phyloP scores from a whole-genome alignment of 2,797 vertebrate genomes.

The Notolabrus celidotus region DNA sequence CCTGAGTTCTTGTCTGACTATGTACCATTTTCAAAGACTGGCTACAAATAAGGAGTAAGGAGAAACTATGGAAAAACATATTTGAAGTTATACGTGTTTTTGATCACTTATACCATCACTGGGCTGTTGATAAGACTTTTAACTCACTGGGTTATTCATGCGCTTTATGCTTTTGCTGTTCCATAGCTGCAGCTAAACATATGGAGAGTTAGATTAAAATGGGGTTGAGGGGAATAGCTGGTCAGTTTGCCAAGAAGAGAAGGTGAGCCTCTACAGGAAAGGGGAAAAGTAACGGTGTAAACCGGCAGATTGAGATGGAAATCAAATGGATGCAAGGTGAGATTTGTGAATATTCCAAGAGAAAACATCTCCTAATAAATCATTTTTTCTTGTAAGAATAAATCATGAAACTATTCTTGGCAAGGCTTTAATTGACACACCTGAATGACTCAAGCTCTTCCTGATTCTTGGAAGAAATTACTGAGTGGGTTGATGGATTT shows the following conservation, averaged over 20 bases:
- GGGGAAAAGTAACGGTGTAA: neutral
- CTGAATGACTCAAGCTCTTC: slow-evolving; percentile 34
- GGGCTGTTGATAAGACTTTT: neutral
- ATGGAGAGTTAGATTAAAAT: slow-evolving; percentile 86
- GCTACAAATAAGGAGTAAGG: too few species aligned
- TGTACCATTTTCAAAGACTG: too few species aligned
- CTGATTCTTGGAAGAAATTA: slow-evolving; percentile 39
- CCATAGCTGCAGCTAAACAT: slow-evolving; percentile 81
- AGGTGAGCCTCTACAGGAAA: slow-evolving; percentile 39
- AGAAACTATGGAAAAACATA: too few species aligned
- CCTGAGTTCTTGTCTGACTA: too few species aligned
- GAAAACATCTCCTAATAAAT: too few species aligned
- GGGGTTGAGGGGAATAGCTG: slow-evolving; percentile 87
- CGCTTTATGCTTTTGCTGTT: slow-evolving; percentile 69
- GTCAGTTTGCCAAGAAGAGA: slow-evolving; percentile 68
- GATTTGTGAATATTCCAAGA: neutral
- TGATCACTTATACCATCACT: too few species aligned
- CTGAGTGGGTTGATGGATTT: slow-evolving; percentile 54
- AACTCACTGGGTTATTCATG: slow-evolving; percentile 71
- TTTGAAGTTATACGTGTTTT: too few species aligned
- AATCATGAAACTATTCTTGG: slow-evolving; percentile 29
- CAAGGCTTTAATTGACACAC: slow-evolving; percentile 47
- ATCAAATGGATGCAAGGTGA: neutral
- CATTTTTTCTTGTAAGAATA: slow-evolving; percentile 6
- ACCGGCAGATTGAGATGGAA: neutral